Base-by-base conservation (phyloP, 2,797 vertebrate species). In the Hephaestus fuliginosus region DNA sequence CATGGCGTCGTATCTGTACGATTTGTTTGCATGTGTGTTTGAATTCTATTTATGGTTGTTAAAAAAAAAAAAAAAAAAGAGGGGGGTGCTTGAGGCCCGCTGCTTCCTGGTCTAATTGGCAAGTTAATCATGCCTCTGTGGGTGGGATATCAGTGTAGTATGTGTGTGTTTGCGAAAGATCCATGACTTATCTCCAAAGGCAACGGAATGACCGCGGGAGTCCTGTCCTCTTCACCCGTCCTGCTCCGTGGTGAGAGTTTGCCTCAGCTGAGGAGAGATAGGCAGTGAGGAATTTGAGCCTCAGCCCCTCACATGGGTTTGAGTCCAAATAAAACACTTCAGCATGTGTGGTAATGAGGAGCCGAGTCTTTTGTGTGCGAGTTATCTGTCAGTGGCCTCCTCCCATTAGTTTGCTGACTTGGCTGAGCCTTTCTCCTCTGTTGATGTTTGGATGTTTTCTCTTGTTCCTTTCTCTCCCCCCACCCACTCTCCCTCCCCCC, bases 101-200 rank as follows among this genome's bases (percentile, higher is more conserved):
- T 82, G 84, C 76, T 90, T 91, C 77, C 89, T 83, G 80, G 66
- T 87, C 89, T 94, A 94, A 95, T 95, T 95, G 91, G 93, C 83
- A 79, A 86, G 88, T 90, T 95, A 90, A 92, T 93, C 90, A 90
- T 68, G 70, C 84, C 82, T 85, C 58, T 80, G 87, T 82, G 90
- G 86, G 85, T 90, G 85, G 88, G 83, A 93, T 91, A 74, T 81
- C 76, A 51, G 48, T 69, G 69, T 78, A 66, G n/a, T 71, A 44
- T 71, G 48, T 72, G 53, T 73, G 67, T 85, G 82, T 93, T 79
- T 90, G 81, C 77, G 74, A 83, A 85, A 82, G 80, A 88, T 78
- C 81, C 70, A 71, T 71, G 81, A 86, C 72, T 94, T 93, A 93
- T 94, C 92, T 91, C 83, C 69, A 64, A 86, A 82, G 89, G 87